A percentile compares a stretch with the other conserved stretches of the same genome.
Conservation (phyloP, 2,113 vertebrate species). For the Prinia subflava region DNA sequence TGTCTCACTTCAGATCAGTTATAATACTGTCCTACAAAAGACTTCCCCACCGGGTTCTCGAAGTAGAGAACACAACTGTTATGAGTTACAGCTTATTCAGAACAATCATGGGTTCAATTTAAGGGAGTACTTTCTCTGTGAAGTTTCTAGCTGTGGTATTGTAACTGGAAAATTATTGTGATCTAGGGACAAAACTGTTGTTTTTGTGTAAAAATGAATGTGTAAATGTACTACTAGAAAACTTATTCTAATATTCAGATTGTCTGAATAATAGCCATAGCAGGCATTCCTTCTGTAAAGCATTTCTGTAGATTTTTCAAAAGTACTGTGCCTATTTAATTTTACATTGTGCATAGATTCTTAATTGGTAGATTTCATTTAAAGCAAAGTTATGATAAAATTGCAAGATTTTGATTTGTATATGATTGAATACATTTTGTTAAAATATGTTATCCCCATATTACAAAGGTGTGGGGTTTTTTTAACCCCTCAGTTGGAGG, state of each 20-base stretch:
- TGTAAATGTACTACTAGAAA: constrained; percentile 76
- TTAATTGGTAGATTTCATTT: constrained; percentile 72
- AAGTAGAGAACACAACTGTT: constrained; percentile 16
- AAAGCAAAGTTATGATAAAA: constrained; percentile 65
- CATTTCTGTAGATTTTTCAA: constrained; percentile 73
- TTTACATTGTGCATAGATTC: constrained; percentile 76
- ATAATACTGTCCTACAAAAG: neutral
- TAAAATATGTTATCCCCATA: constrained; percentile 81
- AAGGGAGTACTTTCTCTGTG: constrained; percentile 56
- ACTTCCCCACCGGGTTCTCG: constrained; percentile 8
- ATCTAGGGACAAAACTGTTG: constrained; percentile 60
- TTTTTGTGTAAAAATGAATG: constrained; percentile 69
- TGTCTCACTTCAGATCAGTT: neutral
- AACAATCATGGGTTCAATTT: constrained; percentile 46
- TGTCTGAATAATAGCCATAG: constrained; percentile 68
- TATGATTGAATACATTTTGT: constrained; percentile 82
- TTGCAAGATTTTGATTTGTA: constrained; percentile 70
- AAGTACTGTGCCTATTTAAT: constrained; percentile 76
- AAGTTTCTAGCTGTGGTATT: constrained; percentile 73
- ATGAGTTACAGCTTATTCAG: constrained; percentile 56
- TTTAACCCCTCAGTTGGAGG: too few relatives aligned
- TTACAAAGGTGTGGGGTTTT: constrained; percentile 48
- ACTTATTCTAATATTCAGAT: constrained; percentile 73
- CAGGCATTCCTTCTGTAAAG: constrained; percentile 68
- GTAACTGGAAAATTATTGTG: constrained; percentile 69